Evolutionary conservation across 35 echinoderm and acorn worm species (phyloP).

Genomic region (Holothuria glaberrima): DNA sequence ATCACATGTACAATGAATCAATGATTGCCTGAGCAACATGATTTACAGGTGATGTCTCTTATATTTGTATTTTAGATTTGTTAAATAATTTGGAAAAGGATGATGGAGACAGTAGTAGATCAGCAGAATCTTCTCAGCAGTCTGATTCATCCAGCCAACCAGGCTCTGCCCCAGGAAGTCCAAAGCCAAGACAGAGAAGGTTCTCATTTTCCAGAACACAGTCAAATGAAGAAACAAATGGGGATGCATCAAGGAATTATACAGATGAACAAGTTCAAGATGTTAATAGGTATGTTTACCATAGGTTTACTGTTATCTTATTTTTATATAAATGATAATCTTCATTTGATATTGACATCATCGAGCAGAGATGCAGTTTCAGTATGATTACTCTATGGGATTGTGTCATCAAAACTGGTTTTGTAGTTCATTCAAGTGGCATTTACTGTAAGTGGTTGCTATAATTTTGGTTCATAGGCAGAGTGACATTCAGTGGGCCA

Average conservation of each 20-base stretch:
- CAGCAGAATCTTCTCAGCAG: conserved; percentile 13
- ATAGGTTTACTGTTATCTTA: neutral
- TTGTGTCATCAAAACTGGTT: no score
- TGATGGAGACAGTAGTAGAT: neutral
- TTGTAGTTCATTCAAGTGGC: no score
- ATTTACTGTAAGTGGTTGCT: no score
- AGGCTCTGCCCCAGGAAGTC: conserved; percentile 41
- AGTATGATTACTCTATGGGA: no score
- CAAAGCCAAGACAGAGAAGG: conserved; percentile 43
- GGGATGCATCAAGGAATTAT: conserved; percentile 63
- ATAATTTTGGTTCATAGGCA: no score
- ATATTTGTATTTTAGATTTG: conserved; percentile 8
- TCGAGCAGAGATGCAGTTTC: no score
- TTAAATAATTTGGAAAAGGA: conserved; percentile 1
- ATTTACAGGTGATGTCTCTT: no score
- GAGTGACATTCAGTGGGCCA: no score
- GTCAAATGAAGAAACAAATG: conserved; percentile 49
- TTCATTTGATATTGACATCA: no score
- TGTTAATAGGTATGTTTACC: conserved; percentile 71
- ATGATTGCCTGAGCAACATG: no score
- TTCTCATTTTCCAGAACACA: conserved; percentile 53
- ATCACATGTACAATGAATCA: no score
- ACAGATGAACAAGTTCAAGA: conserved; percentile 78
- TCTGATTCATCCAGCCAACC: conserved; percentile 28
- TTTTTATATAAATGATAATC: neutral